Evolutionary conservation across 2,888 invertebrate genomes (phyloP), one percentile per base, ranked within the genome.

Genomic region (Ennomos quercinarius): DNA sequence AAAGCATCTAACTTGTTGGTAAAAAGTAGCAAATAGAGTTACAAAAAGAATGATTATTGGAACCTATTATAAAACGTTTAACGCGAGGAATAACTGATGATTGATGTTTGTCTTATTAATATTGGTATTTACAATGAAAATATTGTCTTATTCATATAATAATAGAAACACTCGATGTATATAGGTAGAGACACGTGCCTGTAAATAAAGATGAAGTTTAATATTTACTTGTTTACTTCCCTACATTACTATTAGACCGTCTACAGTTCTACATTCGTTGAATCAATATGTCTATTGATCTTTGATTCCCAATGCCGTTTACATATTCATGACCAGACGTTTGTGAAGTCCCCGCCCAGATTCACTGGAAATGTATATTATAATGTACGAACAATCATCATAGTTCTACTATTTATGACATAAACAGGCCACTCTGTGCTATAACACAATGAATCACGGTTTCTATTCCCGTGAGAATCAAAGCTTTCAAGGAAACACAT

Each of bases 121-220:
- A 2, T 4, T 2, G 17, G 1, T 4, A 17, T 1, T 17, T 37
- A 12, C 41, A 10, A 51, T 34, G 12, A 46, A 38, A 13, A 41
- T 38, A 13, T 37, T 51, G 17, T 50, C 27, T 42, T 9, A 27
- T 11, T 34, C 52, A 39, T 47, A 35, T 57, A 35, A 9, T 51
- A 49, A 6, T 37, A 42, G 38, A 27, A 38, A 52, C 42, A 47
- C 2, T 48, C 43, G 40, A 52, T 46, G 44, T 53, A 53, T 38
- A 51, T 48, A 27, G 12, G 46, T 57, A 57, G 48, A 47, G 37
- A 59, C 40, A 54, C 43, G 45, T 52, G 47, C 57, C 37, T 61
- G 58, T 62, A 65, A 59, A 66, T 66, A 66, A 62, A 67, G 17
- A 54, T 43, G 39, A 53, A 60, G 54, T 62, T 51, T 44, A 57